Evolutionary conservation across 2,888 invertebrate species (phyloP), one percentile per base, ranked within the genome.

Genomic region (Cenopis cana): DNA sequence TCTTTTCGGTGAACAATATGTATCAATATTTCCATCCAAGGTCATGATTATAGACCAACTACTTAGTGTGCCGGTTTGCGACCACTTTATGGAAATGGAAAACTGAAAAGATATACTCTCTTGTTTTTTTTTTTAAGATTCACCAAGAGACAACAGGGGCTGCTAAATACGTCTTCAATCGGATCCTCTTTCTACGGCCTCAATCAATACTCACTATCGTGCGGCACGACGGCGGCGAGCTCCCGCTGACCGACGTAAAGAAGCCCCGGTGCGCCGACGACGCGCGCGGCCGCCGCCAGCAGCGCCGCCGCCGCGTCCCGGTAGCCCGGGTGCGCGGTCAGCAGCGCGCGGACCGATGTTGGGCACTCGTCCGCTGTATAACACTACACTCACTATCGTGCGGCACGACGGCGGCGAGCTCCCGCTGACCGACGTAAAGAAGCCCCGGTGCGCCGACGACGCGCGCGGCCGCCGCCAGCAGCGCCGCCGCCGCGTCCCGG

Each of bases 161-260:
- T n/a, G n/a, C n/a, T n/a, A n/a, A n/a, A n/a, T n/a, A n/a, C n/a
- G n/a, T n/a, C n/a, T n/a, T n/a, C n/a, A n/a, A n/a, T n/a, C n/a
- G n/a, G n/a, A n/a, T n/a, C n/a, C n/a, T n/a, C n/a, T n/a, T n/a
- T n/a, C n/a, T n/a, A n/a, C n/a, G n/a, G n/a, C n/a, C n/a, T n/a
- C n/a, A n/a, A n/a, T n/a, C n/a, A n/a, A 29, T 29, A 86, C 91
- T 87, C 82, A 97, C 97, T 98, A 94, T 99, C 98, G 87, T 98
- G 97, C 20, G 98, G 98, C 75, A 97, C 95, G 3, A 97, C 98
- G 52, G 97, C 98, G 5, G 98, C 98, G 90, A 97, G 95, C 90
- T 99, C 99, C 81, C 98, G 94, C 90, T 98, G 98, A 65, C 95
- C 96, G 38, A 99, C 97, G 89, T 98, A 99, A 61, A 99, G 94